These are phyloP conservation scores for Brachypteracias leptosomus DNA, from an alignment of 2,113 vertebrate species.

Conservation along the genomic window DNA sequence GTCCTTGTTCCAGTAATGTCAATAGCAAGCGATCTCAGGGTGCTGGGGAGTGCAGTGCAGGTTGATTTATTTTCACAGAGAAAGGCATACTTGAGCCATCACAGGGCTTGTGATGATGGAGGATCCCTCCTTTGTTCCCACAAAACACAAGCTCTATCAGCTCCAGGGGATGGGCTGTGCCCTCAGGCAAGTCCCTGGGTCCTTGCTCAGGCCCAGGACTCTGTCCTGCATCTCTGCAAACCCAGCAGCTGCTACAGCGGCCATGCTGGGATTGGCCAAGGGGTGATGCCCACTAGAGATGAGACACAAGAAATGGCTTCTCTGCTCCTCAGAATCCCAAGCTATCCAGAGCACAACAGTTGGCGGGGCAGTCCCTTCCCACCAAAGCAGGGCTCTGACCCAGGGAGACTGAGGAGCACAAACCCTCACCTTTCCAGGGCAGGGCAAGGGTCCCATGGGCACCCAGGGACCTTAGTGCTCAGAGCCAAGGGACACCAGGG, in stretches of 20 bases:
- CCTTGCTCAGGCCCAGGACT: not conserved
- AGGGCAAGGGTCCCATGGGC: rapidly evolving
- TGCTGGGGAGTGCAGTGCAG: not conserved
- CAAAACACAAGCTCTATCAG: not conserved
- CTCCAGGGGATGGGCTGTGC: not conserved
- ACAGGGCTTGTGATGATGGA: not conserved
- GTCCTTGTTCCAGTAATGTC: not conserved
- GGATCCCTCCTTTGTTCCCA: not conserved
- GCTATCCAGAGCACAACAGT: not conserved
- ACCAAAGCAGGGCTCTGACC: not conserved
- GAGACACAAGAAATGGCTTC: not conserved
- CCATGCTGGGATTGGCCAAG: not conserved
- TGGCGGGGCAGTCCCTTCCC: rapidly evolving
- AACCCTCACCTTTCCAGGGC: not conserved
- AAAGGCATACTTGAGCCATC: not conserved
- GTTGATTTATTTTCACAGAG: not conserved
- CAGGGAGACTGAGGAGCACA: not conserved
- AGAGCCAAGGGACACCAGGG: not conserved
- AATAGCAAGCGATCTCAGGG: rapidly evolving
- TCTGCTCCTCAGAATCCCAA: not conserved
- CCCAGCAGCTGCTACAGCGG: rapidly evolving
- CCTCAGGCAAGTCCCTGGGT: not conserved
- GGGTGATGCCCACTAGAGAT: not conserved
- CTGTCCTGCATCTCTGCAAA: not conserved
- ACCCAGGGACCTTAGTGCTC: not conserved